Base-by-base conservation (phyloP, 2,113 vertebrate species). In the Triplophysa tibetana region DNA sequence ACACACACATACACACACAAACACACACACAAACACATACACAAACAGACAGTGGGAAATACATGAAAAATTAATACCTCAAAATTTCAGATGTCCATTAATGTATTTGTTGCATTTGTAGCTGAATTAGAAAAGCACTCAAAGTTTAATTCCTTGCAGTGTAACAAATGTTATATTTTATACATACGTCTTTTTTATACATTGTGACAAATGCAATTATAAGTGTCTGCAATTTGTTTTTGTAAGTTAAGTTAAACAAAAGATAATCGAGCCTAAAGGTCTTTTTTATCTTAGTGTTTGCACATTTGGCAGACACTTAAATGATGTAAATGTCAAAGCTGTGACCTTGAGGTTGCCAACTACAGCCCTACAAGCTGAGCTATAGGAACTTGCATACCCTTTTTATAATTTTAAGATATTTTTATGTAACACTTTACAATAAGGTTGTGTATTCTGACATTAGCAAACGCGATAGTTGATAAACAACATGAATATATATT, bases 1-100 rank as follows among this genome's bases (percentile, higher is more conserved):
- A n/a, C n/a, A n/a, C n/a, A n/a, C n/a, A n/a, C n/a, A n/a, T n/a
- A n/a, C 65, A 84, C 83, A 60, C 11, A 74, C 76, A 80, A 75
- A 75, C 69, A 82, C 83, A 62, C 12, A 70, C 82, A 78, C 78
- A 74, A 54, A 85, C 81, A 75, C 69, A 82, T 82, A 62, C 12
- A 70, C 82, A 78, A 74, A 75, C 60, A 85, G 81, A 60, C n/a
- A 77, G 50, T 17, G 50, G 13, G 13, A 45, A 50, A 50, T 50
- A 50, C 48, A 13, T 50, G 2, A 50, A 50, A 17, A 19, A 56
- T 19, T 6, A 19, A 56, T 56, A 56, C 52, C 7, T 56, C n/a
- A 8, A 17, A 17, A 17, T 19, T 54, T 4, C 2, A 38, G 5
- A 38, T 38, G 7, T 54, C 6, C 6, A 17, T 54, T 5, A 19